Evolutionary conservation across 1,140 invertebrate species (phyloP).

Genomic region (Drosophila lacertosa): DNA sequence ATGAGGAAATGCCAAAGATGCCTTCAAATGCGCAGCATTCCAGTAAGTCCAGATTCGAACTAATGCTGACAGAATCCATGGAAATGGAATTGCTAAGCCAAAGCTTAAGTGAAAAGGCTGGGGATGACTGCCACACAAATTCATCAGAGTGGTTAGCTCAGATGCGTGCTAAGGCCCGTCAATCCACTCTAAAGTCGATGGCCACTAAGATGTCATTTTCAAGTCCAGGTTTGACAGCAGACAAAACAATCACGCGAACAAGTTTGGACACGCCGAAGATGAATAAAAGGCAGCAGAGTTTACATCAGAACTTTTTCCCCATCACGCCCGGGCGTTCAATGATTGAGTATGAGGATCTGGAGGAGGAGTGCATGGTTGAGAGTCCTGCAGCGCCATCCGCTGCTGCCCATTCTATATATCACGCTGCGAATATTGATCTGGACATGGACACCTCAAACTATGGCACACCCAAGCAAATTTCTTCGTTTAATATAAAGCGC

Average conservation of each 20-base stretch:
- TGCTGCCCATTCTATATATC: constrained; percentile 4
- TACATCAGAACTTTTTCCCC: not conserved
- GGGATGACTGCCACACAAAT: not conserved
- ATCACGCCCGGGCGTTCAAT: constrained; percentile 50
- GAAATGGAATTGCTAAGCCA: not conserved
- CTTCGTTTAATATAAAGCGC: constrained; percentile 31
- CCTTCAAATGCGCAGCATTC: not conserved
- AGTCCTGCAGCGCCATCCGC: not conserved
- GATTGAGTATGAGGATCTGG: constrained; percentile 56
- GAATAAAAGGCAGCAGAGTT: constrained; percentile 3
- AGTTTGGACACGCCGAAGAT: constrained; percentile 26
- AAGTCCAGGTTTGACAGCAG: not conserved
- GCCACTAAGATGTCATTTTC: constrained; percentile 3
- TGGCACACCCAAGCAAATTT: constrained; percentile 32
- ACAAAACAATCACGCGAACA: not conserved
- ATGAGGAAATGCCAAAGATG: constrained; percentile 1
- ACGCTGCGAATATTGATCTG: constrained; percentile 15
- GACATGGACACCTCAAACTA: constrained; percentile 9
- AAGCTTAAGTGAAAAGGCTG: not conserved
- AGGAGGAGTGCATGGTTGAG: constrained; percentile 28
- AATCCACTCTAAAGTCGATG: not conserved
- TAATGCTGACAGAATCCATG: not conserved
- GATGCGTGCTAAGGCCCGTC: not conserved
- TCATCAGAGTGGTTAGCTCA: constrained; percentile 8
- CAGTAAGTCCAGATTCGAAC: not conserved